A percentile compares a stretch with the other conserved stretches of the same genome.
These are phyloP conservation scores for Tolmerus cingulatus DNA, from an alignment of 2,888 invertebrate genomes.

Conservation along the genomic window DNA sequence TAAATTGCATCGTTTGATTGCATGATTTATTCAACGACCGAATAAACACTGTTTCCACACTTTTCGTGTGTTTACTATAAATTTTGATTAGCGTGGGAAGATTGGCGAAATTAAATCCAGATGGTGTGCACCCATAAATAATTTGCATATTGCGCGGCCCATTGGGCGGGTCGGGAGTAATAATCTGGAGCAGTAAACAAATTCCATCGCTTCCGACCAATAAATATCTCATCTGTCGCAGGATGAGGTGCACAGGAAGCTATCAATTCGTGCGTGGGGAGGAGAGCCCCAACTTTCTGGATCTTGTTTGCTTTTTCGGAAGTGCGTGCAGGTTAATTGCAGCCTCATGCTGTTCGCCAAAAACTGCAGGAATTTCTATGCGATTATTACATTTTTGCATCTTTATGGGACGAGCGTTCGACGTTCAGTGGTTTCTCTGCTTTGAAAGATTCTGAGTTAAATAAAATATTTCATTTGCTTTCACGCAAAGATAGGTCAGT, in stretches of 20 bases:
- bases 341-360: background rate
- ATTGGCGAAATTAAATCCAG: background rate
- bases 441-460: background rate
- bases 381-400: background rate
- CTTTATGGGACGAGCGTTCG: background rate
- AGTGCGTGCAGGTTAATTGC: background rate
- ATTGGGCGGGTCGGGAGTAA: background rate
- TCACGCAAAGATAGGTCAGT: too few species aligned
- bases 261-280: background rate
- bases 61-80: background rate
- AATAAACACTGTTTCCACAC: background rate
- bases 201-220: background rate
- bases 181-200: background rate
- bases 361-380: background rate
- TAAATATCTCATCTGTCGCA: background rate
- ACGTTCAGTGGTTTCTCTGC: background rate
- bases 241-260: background rate
- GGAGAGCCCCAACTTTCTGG: background rate
- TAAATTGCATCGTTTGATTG: background rate
- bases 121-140: background rate
- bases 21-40: background rate
- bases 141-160: background rate
- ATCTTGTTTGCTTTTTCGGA: background rate
- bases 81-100: background rate
- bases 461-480: background rate